Evolutionary conservation across 2,888 invertebrate genomes (phyloP).

Genomic region (Chrysina gloriosa): DNA sequence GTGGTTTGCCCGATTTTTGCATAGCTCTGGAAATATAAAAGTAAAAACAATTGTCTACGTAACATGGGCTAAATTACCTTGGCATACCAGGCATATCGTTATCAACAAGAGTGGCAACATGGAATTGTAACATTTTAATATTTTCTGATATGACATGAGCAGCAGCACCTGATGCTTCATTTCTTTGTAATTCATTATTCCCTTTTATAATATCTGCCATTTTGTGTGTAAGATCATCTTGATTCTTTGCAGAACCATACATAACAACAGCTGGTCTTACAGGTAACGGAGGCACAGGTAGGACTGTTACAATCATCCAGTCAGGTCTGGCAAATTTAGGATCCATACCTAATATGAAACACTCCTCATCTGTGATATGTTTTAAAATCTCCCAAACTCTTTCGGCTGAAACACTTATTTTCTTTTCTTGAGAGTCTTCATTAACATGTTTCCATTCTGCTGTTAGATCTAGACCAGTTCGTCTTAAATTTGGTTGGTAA

Average conservation of each 20-base stretch:
- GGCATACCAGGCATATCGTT: slow-evolving; percentile 99
- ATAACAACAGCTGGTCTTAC: slow-evolving; percentile 99
- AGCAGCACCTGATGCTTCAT: slow-evolving; percentile 97
- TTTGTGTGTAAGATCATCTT: slow-evolving; percentile 99
- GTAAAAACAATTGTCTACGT: neutral
- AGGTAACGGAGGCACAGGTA: slow-evolving; percentile 96
- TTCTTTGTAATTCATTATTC: slow-evolving; percentile 94
- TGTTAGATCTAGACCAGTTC: slow-evolving; percentile 90
- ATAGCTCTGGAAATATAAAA: slow-evolving; percentile 77
- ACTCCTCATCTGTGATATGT: slow-evolving; percentile 96
- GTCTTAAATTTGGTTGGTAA: slow-evolving; percentile 93
- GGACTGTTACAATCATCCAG: slow-evolving; percentile 98
- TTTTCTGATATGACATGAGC: slow-evolving; percentile 98
- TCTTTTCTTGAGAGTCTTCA: slow-evolving; percentile 98
- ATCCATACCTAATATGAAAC: slow-evolving; percentile 94
- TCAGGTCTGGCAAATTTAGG: slow-evolving; percentile 97
- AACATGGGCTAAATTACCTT: slow-evolving; percentile 64
- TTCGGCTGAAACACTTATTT: slow-evolving; percentile 93
- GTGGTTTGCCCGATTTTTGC: slow-evolving; percentile 98
- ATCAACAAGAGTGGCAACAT: slow-evolving; percentile 97
- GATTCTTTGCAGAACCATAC: slow-evolving; percentile 98
- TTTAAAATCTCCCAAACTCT: slow-evolving; percentile 97
- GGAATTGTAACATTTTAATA: slow-evolving; percentile 97
- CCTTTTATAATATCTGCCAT: slow-evolving; percentile 98
- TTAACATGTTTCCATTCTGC: slow-evolving; percentile 99